Base-by-base conservation (phyloP, 1,140 invertebrate species). In the Drosophila ficusphila region DNA sequence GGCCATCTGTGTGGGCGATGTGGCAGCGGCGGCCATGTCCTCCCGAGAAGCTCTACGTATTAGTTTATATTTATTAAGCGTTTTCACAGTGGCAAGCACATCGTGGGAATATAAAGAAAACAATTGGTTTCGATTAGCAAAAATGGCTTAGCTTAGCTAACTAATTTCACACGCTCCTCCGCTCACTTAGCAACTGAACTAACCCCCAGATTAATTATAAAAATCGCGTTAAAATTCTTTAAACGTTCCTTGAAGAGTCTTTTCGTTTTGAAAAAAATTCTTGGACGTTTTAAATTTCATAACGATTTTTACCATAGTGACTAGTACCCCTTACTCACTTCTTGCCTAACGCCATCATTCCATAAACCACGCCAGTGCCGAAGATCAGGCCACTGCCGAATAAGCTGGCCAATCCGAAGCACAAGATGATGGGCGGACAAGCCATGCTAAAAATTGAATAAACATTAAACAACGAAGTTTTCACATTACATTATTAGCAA, bases 281-380 rank as follows among this genome's bases (percentile, higher is more conserved):
- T 14, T 12, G 2, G 12, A 16, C 23, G 33, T 18, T 34, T 19
- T 53, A 8, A 57, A 33, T 14, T 53, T 6, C 8, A 1, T 1
- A 0, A 7, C 14, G 2, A 7, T 34, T 8, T 33, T 33, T 21
- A 8, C 2, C 12, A 8, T 53, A n/a, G 16, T n/a, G 7, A 8
- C 7, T 21, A 33, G 7, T 21, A 11, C 31, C 39, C 23, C 14
- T 23, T 79, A 95, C 96, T 96, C 92, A 97, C 97, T 97, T 97
- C 92, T 94, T 97, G 54, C 96, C 97, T 65, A 99, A 93, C 23
- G 97, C 95, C 96, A 99, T 98, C 93, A 99, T 94, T 79, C 97
- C 97, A 92, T 99, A 99, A 33, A 98, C 93, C 53, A 97, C 93
- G 36, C 97, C 98, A 46, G 97, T 97, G 11, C 92, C 94, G 92